These are phyloP conservation scores for Bombus waltoni DNA, from an alignment of 1,140 invertebrate genomes.

Conservation along the genomic window DNA sequence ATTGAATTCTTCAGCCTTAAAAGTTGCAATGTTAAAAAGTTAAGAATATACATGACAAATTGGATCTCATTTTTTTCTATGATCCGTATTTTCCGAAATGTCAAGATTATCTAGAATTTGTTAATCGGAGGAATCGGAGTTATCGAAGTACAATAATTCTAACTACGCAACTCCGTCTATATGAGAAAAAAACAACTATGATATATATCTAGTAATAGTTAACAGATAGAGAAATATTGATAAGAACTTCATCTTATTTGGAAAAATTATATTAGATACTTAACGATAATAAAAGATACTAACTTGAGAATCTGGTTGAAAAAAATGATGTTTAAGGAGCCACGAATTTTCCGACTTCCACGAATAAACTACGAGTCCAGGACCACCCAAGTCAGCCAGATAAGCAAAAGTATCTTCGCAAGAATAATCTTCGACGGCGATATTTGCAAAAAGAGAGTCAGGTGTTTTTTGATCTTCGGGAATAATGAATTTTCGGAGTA, in stretches of 20 bases:
- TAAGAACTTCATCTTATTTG: not conserved
- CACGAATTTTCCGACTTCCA: slow-evolving; percentile 87
- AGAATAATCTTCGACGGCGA: slow-evolving; percentile 88
- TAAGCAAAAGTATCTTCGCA: slow-evolving; percentile 88
- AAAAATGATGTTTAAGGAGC: slow-evolving; percentile 88
- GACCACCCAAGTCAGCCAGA: slow-evolving; percentile 85
- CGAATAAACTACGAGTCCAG: slow-evolving; percentile 88
- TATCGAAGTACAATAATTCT: too few relatives aligned
- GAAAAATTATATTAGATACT: not conserved
- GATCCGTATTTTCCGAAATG: not conserved
- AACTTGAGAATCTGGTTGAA: slow-evolving; percentile 86
- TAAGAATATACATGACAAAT: not conserved
- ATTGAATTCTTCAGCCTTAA: slow-evolving; percentile 86
- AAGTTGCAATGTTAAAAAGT: not conserved
- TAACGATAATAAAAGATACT: not conserved
- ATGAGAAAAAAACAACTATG: not conserved
- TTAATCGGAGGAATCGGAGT: not conserved
- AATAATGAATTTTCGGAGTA: slow-evolving; percentile 86
- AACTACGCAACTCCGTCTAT: not conserved
- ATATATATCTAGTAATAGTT: too few relatives aligned
- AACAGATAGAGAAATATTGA: not conserved
- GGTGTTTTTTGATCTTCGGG: slow-evolving; percentile 86
- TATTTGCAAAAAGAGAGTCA: slow-evolving; percentile 89
- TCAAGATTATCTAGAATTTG: not conserved
- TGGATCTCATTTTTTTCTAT: not conserved